phyloP scores from a whole-genome alignment of 1,140 invertebrate species.

The Campoletis sonorensis region DNA sequence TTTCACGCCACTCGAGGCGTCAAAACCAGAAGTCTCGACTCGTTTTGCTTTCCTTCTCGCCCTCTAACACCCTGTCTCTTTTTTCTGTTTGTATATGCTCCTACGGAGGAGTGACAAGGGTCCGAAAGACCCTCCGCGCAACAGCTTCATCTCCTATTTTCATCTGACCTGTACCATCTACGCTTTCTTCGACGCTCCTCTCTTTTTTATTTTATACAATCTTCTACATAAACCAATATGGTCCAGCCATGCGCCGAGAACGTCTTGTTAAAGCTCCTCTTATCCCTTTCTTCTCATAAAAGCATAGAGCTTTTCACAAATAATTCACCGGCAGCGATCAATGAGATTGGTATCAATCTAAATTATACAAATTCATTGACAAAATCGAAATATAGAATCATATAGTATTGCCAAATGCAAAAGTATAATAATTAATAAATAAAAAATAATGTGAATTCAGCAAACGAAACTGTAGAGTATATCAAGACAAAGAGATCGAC shows the following conservation, averaged over 20 bases:
- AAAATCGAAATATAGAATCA: too few relatives aligned
- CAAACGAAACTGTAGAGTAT: too few relatives aligned
- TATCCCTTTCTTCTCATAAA: neutral
- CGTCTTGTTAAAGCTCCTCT: neutral
- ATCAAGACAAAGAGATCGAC: too few relatives aligned
- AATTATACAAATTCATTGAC: too few relatives aligned
- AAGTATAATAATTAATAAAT: too few relatives aligned
- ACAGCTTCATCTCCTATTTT: conserved; percentile 40
- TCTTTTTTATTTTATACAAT: neutral
- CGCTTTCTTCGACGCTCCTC: neutral
- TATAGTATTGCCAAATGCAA: too few relatives aligned
- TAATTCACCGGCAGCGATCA: too few relatives aligned
- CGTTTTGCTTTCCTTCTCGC: neutral
- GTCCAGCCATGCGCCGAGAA: neutral
- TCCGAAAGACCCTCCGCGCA: conserved; percentile 29
- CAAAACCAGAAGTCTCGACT: conserved; percentile 41
- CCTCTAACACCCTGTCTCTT: too few relatives aligned
- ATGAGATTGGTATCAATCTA: too few relatives aligned
- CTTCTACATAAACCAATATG: neutral
- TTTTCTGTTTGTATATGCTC: neutral
- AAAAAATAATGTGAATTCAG: too few relatives aligned
- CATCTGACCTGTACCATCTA: conserved; percentile 21
- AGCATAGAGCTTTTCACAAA: neutral
- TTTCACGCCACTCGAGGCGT: conserved; percentile 37
- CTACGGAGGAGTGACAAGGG: conserved; percentile 30